Base-by-base conservation (phyloP, 1,140 invertebrate species). In the Episyrphus balteatus region DNA sequence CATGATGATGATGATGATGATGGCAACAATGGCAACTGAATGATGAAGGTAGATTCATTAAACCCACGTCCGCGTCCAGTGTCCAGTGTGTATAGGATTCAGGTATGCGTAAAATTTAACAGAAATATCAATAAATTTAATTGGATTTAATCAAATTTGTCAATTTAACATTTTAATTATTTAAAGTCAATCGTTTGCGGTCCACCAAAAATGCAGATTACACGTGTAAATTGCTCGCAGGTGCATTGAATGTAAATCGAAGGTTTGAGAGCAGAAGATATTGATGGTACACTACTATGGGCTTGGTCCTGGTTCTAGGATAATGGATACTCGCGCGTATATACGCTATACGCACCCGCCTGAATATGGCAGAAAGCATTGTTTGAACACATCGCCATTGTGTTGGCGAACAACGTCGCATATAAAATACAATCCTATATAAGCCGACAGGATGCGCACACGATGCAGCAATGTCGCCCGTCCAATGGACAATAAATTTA, bases 141-240 rank as follows among this genome's bases (percentile, higher is more conserved):
- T 41, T 41, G 37, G 21, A 39, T 47, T 47, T 47, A 47, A 47
- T 47, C 37, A 47, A 47, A 40, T 34, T 47, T 47, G 46, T 47
- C 46, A 41, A 47, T 47, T 30, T 10, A 34, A 41, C 37, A 19
- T 47, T 44, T 47, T 47, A 47, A 47, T 47, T 47, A 47, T 47
- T 47, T 47, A 47, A 47, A 47, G 46, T 47, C 46, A 41, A 41
- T 47, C 39, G 46, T 47, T 47, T 46, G n/a, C 13, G 40, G 40
- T 42, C 40, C 40, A 21, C 21, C 21, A 26, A 26, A 26, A 42
- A 14, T 42, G 40, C 40, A 42, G 40, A 42, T 42, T 42, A 42
- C 40, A 42, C 18, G 40, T 42, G 40, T 42, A 42, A 42, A 42
- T 42, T 42, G 40, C 40, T 42, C 15, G 21, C 21, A 26, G 21